Conservation (phyloP, 23 tunicate genomes). For the Halocynthia aurantium region DNA sequence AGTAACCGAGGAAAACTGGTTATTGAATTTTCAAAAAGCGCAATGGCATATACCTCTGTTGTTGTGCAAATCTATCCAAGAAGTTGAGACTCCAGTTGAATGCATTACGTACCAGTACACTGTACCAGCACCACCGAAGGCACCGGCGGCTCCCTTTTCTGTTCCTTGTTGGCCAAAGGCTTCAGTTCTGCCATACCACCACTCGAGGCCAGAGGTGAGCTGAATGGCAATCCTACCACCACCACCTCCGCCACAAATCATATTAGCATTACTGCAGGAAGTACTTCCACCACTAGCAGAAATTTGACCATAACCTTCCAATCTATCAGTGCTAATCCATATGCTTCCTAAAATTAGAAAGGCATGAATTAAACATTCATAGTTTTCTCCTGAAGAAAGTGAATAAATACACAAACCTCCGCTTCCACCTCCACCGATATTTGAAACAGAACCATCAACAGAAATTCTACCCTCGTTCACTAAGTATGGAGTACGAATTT, state of each 20-base stretch:
- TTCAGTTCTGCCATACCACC: conserved; percentile 15
- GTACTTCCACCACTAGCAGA: conserved; percentile 15
- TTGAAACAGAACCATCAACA: conserved; percentile 11
- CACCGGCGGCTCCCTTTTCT: too few relatives aligned
- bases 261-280: background rate
- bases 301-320: conserved; percentile 23
- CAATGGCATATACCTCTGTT: too few relatives aligned
- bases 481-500: conserved; percentile 2
- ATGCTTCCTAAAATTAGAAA: conserved; percentile 8
- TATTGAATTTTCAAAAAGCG: too few relatives aligned
- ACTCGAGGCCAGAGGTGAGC: background rate
- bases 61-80: too few relatives aligned
- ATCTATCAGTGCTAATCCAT: background rate
- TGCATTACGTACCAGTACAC: too few relatives aligned
- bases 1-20: too few relatives aligned
- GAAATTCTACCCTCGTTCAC: conserved; percentile 8
- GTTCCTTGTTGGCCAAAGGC: too few relatives aligned
- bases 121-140: too few relatives aligned
- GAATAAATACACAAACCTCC: conserved; percentile 13
- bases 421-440: conserved; percentile 26
- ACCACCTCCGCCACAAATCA: conserved; percentile 25
- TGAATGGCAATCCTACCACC: conserved; percentile 27
- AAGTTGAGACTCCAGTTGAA: too few relatives aligned
- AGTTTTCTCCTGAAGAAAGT: too few relatives aligned
- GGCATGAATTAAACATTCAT: too few relatives aligned